phyloP scores from a whole-genome alignment of 2,888 invertebrate species.

The Scaptomyza tumidula region DNA sequence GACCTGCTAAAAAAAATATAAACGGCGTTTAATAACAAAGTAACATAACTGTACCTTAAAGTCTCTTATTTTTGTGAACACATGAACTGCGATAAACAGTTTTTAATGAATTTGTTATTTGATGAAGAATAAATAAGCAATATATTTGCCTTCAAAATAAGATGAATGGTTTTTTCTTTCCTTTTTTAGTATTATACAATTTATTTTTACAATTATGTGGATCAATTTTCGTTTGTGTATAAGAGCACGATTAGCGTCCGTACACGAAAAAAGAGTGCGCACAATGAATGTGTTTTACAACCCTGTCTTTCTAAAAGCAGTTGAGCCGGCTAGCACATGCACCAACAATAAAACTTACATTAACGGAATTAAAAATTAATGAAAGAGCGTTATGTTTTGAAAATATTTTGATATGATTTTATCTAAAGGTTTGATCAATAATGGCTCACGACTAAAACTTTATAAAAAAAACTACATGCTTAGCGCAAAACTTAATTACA shows the following conservation, averaged over 20 bases:
- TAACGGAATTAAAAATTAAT: neutral
- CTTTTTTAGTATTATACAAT: too few species aligned
- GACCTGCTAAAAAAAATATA: slow-evolving; percentile 20
- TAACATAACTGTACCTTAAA: slow-evolving; percentile 39
- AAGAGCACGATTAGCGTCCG: slow-evolving; percentile 5
- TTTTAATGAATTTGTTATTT: too few species aligned
- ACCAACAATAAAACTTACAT: neutral
- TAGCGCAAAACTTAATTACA: neutral
- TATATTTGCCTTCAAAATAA: too few species aligned
- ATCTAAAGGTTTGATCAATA: neutral
- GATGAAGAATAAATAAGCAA: too few species aligned
- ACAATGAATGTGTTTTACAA: slow-evolving; percentile 35
- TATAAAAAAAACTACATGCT: neutral
- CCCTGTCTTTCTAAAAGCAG: slow-evolving; percentile 42
- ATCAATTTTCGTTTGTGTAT: neutral
- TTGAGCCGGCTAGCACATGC: slow-evolving; percentile 31
- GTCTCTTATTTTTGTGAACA: too few species aligned
- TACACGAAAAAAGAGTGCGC: slow-evolving; percentile 32
- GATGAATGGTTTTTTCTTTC: too few species aligned
- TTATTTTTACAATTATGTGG: too few species aligned
- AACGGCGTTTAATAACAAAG: slow-evolving; percentile 1
- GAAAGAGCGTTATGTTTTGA: neutral
- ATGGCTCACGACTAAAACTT: neutral
- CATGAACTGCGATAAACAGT: too few species aligned
- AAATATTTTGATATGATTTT: slow-evolving; percentile 22